Evolutionary conservation across 2,797 vertebrate genomes (phyloP), one percentile per base, ranked within the genome.

Genomic region (Etheostoma perlongum): DNA sequence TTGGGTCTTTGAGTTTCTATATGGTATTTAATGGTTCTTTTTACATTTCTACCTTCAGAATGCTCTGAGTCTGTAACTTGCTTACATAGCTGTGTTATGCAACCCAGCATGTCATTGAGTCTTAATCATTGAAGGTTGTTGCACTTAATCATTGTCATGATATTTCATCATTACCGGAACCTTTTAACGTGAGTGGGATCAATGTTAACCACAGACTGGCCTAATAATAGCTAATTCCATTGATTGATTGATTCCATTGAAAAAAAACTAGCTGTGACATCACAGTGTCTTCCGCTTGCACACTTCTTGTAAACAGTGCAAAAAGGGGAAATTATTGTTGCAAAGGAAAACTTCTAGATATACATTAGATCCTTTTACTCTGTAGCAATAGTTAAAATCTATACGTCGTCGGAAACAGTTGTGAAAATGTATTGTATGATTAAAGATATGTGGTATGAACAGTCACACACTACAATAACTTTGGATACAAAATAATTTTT

Each of bases 251-350:
- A 48, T 3, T 23, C 52, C 11, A 44, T 4, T 4, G 15, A 21
- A 5, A 15, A 14, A 46, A 12, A 44, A 72, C 4, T 16, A 12
- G 10, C 18, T 44, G 13, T 48, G 52, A 74, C 8, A 0, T 58
- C 12, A 67, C n/a, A n/a, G 6, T n/a, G 5, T 15, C 15, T 44
- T 73, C 47, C 6, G 2, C 13, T 27, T n/a, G 8, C 2, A 14
- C 33, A 30, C 16, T 77, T 82, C 57, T 58, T 49, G 33, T 57
- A 55, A 16, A 55, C 40, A 8, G 18, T n/a, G 23, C 6, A 15
- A 10, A 52, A 16, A 18, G 6, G 2, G 6, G 16, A 36, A 10
- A 46, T 49, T 1, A 19, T 51, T 7, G 63, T 48, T 33, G 19
- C 9, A 25, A 1, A 5, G 18, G 36, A 67, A 18, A 18, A 2